Evolutionary conservation across 2,797 vertebrate genomes (phyloP).

Genomic region (Cichlasoma orientale): DNA sequence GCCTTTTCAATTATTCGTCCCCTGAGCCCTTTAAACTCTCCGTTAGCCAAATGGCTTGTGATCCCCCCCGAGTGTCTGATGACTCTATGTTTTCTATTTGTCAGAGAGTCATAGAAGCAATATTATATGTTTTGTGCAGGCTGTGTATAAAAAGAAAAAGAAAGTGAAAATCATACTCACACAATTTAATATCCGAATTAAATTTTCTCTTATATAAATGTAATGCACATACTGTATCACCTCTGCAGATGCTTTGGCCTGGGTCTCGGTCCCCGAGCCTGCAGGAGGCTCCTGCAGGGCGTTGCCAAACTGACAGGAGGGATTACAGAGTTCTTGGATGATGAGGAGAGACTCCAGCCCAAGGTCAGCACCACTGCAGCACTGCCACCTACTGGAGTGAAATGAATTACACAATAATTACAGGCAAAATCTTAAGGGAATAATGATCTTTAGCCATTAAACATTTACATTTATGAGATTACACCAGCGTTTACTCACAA

Average conservation of each 20-base stretch:
- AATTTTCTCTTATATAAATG: background rate
- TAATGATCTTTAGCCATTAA: background rate
- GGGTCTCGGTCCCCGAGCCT: slow-evolving; percentile 83
- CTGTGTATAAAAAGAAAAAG: background rate
- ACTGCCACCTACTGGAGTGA: slow-evolving; percentile 59
- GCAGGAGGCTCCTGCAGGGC: slow-evolving; percentile 85
- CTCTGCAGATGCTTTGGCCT: slow-evolving; percentile 90
- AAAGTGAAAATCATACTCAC: background rate
- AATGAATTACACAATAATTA: slow-evolving; percentile 11
- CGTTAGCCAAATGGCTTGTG: slow-evolving; percentile 65
- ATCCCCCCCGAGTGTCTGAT: slow-evolving; percentile 40
- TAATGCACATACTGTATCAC: background rate
- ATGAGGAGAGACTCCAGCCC: slow-evolving; percentile 91
- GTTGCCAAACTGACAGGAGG: slow-evolving; percentile 91
- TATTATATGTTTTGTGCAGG: background rate
- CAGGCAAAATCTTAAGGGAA: background rate
- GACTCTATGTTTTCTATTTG: background rate
- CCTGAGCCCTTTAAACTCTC: slow-evolving; percentile 54
- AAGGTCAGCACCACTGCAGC: slow-evolving; percentile 80
- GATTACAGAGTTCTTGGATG: slow-evolving; percentile 83
- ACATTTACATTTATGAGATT: background rate
- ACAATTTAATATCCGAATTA: background rate
- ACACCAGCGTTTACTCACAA: background rate
- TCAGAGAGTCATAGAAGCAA: background rate
- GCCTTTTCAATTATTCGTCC: slow-evolving; percentile 33